Percentiles rank a stretch among this genome's conserved stretches.
These are phyloP conservation scores for Thalpophila matura DNA, from an alignment of 2,888 invertebrate genomes.

Conservation along the genomic window DNA sequence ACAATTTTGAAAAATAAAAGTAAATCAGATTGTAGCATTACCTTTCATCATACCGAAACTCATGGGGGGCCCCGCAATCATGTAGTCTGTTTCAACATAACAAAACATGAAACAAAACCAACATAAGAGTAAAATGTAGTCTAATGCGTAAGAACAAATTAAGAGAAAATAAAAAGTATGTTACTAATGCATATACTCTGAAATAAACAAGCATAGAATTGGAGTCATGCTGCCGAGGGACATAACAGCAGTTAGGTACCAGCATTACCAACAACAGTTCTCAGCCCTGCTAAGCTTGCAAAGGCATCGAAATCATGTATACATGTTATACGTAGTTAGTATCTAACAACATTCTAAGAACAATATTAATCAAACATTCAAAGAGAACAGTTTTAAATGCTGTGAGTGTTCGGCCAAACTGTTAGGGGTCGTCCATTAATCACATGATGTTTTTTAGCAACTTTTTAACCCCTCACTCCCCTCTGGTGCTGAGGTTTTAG, in stretches of 20 bases:
- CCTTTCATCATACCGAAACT: constrained; percentile 97
- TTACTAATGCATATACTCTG: constrained; percentile 78
- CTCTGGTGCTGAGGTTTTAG: no score
- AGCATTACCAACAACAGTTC: constrained; percentile 80
- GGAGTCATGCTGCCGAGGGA: constrained; percentile 83
- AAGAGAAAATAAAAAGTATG: constrained; percentile 76
- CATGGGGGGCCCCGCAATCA: constrained; percentile 95
- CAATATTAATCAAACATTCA: constrained; percentile 65
- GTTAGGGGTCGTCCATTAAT: no score
- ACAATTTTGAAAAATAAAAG: constrained; percentile 83
- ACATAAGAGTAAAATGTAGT: constrained; percentile 92
- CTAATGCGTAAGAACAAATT: constrained; percentile 81
- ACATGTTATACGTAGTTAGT: constrained; percentile 78
- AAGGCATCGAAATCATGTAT: constrained; percentile 75
- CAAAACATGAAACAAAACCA: constrained; percentile 94
- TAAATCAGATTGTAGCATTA: constrained; percentile 90
- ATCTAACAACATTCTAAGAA: constrained; percentile 81
- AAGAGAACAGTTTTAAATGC: constrained; percentile 63
- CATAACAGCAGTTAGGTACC: constrained; percentile 82
- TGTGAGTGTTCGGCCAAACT: constrained; percentile 64
- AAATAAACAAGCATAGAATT: constrained; percentile 82
- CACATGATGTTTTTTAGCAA: no score
- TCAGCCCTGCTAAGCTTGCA: constrained; percentile 84
- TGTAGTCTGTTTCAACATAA: constrained; percentile 92
- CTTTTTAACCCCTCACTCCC: no score